Base-by-base conservation (phyloP, 2,797 vertebrate genomes). In the Pelodytes ibericus region DNA sequence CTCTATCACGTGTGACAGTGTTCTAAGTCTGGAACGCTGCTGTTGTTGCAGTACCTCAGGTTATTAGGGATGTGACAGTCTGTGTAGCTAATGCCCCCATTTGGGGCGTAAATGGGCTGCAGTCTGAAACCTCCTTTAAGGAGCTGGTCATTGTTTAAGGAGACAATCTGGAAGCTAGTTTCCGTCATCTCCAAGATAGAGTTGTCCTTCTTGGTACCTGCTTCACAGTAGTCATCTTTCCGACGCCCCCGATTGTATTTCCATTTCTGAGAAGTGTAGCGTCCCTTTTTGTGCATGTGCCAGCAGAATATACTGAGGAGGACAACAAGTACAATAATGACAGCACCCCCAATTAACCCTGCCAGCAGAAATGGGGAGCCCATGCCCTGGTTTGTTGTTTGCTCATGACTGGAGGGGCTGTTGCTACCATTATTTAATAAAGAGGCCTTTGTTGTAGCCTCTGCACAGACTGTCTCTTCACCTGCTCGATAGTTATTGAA, bases 61-160 rank as follows among this genome's bases (percentile, higher is more conserved):
- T 96, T 99, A 90, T 97, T 98, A 85, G 96, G 94, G 86, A 96
- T 95, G 86, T 97, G 96, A 89, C 96, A 98, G 93, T 99, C 97
- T 92, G 96, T 95, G 89, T 96, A 98, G 86, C 93, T 95, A 86
- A 98, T 95, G 87, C 95, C 96, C 91, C 96, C 97, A 0, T 99
- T 99, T 84, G 97, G 96, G 83, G 97, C 96, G 89, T 99, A 98
- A 91, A 98, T 95, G 82, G 96, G 95, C 86, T 98, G 95, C 91
- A 98, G 94, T 89, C 86, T 91, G 87, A 96, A 97, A 89, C 96
- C 95, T 92, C 95, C 95, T 93, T 97, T 98, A 89, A 97, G 95
- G 90, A 99, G 96, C 87, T 99, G 97, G 92, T 99, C 97, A 77
- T 99, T 99, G 94, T 99, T 99, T 93, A 99, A 94, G 81, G 97